phyloP scores from a whole-genome alignment of 2,888 invertebrate species.

The Lepidonotus clava region DNA sequence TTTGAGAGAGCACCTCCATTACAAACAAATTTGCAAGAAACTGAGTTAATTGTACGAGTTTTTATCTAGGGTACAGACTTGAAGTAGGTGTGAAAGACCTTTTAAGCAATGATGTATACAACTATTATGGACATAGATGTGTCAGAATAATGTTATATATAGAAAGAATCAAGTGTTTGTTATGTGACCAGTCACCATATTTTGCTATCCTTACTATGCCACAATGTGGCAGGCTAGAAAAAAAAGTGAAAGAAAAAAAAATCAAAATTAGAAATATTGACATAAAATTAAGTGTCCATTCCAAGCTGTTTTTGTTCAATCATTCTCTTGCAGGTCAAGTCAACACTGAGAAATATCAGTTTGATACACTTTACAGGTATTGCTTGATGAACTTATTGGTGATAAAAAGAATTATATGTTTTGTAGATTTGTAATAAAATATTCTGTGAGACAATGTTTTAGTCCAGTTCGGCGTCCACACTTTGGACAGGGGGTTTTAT shows the following conservation, averaged over 20 bases:
- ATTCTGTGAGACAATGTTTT: too few relatives aligned
- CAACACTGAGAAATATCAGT: background rate
- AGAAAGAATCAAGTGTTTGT: background rate
- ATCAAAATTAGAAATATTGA: background rate
- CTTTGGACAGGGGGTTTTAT: too few relatives aligned
- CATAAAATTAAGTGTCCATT: constrained; percentile 1
- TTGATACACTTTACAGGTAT: background rate
- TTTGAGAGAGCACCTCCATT: too few relatives aligned
- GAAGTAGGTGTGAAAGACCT: too few relatives aligned
- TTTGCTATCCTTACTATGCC: background rate
- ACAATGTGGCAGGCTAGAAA: too few relatives aligned
- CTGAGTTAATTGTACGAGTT: too few relatives aligned
- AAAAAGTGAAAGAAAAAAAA: background rate
- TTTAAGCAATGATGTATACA: too few relatives aligned
- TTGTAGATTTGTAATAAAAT: background rate
- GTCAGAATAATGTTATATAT: too few relatives aligned
- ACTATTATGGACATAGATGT: too few relatives aligned
- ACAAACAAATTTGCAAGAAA: too few relatives aligned
- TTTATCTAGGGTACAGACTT: too few relatives aligned
- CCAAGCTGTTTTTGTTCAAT: constrained; percentile 32
- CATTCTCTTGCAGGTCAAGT: constrained; percentile 38
- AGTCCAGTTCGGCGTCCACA: too few relatives aligned
- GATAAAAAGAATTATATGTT: background rate
- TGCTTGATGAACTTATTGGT: background rate
- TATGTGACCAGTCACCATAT: background rate